phyloP scores from a whole-genome alignment of 2,113 vertebrate species.

The Struthio camelus region DNA sequence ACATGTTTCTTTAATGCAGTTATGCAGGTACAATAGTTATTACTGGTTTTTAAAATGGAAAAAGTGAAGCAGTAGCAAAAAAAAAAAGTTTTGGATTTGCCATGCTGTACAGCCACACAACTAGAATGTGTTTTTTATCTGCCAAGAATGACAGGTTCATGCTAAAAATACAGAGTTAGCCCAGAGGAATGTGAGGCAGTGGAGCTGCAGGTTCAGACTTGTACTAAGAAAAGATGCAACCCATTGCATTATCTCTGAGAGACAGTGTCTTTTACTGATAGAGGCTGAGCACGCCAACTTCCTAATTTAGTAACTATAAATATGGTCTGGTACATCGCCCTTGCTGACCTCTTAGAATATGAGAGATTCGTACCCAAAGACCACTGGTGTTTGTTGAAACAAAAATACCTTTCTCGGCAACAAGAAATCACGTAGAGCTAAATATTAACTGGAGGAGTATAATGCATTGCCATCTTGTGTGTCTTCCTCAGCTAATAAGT shows the following conservation, averaged over 20 bases:
- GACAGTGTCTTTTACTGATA: neutral
- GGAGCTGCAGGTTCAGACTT: conserved; percentile 32
- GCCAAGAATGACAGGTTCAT: neutral
- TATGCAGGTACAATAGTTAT: conserved; percentile 83
- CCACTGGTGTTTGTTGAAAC: neutral
- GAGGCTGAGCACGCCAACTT: neutral
- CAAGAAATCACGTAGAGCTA: neutral
- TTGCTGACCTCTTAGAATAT: neutral
- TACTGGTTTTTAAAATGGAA: neutral
- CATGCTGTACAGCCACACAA: neutral
- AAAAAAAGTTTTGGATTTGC: neutral
- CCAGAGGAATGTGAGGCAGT: neutral
- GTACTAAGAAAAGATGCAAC: neutral
- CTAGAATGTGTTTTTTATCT: neutral
- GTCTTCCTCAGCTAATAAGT: neutral
- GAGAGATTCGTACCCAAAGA: neutral
- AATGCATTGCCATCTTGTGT: neutral
- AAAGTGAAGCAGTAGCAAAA: neutral
- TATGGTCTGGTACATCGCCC: neutral
- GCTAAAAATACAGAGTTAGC: conserved; percentile 32
- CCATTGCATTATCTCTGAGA: neutral
- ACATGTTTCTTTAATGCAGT: conserved; percentile 98
- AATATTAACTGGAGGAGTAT: neutral
- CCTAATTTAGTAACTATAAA: neutral
- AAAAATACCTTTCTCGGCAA: neutral